Base-by-base conservation (phyloP, 2,797 vertebrate species). In the Salarias fasciatus region DNA sequence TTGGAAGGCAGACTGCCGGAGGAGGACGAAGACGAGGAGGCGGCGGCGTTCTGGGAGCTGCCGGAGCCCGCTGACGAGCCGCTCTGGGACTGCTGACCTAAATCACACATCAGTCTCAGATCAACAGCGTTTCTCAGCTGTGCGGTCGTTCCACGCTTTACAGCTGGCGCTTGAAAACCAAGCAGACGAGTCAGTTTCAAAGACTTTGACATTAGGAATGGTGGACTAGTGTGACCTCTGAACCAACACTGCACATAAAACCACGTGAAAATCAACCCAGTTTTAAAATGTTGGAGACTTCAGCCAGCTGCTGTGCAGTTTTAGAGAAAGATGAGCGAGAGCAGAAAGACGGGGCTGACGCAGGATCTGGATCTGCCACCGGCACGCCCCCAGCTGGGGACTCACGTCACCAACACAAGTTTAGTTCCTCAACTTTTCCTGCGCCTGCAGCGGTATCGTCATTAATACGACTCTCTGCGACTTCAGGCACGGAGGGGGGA, bases 1-100 rank as follows among this genome's bases (percentile, higher is more conserved):
- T 98, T 97, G 72, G 96, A 96, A 52, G 96, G 95, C 63, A 97
- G 84, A 70, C 94, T 95, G 86, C 91, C 90, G 12, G 93, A 91
- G 38, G 86, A 89, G 40, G 92, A 88, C 2, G 33, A 35, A 9
- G 33, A 35, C 33, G 33, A 47, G 95, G 18, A 89, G 59, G 91
- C 93, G 31, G 91, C 88, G 42, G 95, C 85, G 67, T 89, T 92
- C 69, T 95, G 95, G 11, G 94, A 78, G 52, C 87, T 79, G 12
- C 90, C 92, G 11, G 90, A 62, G 52, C 89, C 69, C 54, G 92
- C 82, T 24, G 92, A 88, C 0, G 91, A 90, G 0, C 92, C 80
- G 75, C 93, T 92, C 75, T 95, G 97, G 74, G 92, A 91, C 82
- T 92, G 92, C 63, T 98, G 95, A 89, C 92, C 98, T 99, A 86